Percentiles rank a stretch among this genome's conserved stretches.
phyloP scores from a whole-genome alignment of 2,113 vertebrate species.

The Coregonus clupeaformis region DNA sequence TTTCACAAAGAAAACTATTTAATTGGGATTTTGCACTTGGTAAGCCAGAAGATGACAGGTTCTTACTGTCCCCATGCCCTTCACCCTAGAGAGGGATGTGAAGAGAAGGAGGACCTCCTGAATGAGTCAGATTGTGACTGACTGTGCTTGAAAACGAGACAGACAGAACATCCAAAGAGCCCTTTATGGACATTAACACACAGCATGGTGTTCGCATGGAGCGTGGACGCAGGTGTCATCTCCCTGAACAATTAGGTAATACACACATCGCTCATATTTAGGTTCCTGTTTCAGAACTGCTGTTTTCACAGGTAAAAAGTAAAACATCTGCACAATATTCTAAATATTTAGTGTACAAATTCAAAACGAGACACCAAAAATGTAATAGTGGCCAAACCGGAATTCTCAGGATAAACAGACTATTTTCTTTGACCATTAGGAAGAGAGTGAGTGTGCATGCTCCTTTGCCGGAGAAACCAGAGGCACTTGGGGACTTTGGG shows the following conservation, averaged over 20 bases:
- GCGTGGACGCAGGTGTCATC: not conserved
- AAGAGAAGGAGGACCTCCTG: not conserved
- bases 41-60: constrained; percentile 4
- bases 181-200: not conserved
- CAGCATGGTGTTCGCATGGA: not conserved
- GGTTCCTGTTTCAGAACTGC: too few relatives aligned
- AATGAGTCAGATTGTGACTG: not conserved
- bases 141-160: not conserved
- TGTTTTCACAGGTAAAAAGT: too few relatives aligned
- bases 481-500: not conserved
- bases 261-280: not conserved
- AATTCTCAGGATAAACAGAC: too few relatives aligned
- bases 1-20: not conserved
- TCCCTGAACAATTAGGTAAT: not conserved
- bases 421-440: too few relatives aligned
- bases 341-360: too few relatives aligned
- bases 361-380: too few relatives aligned
- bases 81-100: constrained; percentile 1
- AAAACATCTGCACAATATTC: too few relatives aligned
- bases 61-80: not conserved
- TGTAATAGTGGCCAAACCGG: too few relatives aligned
- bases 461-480: constrained; percentile 9
- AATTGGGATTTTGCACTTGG: not conserved
- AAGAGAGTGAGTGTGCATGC: constrained; percentile 12
- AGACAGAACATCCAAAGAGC: not conserved